phyloP scores from a whole-genome alignment of 2,113 vertebrate genomes.

The Athene noctua region DNA sequence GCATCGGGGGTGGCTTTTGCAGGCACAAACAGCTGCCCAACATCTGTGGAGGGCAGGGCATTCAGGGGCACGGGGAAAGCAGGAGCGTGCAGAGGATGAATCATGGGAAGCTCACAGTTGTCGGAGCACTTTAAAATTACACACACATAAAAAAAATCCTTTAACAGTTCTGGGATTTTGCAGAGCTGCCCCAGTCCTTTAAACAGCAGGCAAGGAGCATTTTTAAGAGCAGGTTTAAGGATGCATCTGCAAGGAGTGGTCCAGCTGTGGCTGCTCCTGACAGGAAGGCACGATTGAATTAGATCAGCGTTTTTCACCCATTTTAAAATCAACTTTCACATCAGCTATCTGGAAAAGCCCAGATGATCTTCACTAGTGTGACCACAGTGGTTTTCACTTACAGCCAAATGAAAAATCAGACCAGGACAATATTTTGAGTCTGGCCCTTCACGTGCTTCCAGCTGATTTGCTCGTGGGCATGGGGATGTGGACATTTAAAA shows the following conservation, averaged over 20 bases:
- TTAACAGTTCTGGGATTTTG: neutral
- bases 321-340: neutral
- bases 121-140: neutral
- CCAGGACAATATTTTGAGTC: neutral
- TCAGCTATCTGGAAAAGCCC: neutral
- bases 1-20: rapidly evolving
- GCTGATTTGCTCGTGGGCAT: neutral
- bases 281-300: neutral
- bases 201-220: neutral
- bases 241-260: neutral
- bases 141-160: neutral
- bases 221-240: neutral
- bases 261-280: neutral
- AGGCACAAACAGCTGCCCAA: neutral
- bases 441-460: neutral
- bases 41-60: rapidly evolving
- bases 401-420: neutral
- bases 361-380: rapidly evolving
- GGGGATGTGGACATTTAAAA: neutral
- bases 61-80: neutral
- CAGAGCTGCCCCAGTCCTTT: neutral
- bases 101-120: neutral
- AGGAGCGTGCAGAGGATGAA: rapidly evolving
- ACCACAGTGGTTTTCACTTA: neutral
- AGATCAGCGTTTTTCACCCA: neutral